Conservation (phyloP, 2,888 invertebrate species). For the Ariolimax columbianus region DNA sequence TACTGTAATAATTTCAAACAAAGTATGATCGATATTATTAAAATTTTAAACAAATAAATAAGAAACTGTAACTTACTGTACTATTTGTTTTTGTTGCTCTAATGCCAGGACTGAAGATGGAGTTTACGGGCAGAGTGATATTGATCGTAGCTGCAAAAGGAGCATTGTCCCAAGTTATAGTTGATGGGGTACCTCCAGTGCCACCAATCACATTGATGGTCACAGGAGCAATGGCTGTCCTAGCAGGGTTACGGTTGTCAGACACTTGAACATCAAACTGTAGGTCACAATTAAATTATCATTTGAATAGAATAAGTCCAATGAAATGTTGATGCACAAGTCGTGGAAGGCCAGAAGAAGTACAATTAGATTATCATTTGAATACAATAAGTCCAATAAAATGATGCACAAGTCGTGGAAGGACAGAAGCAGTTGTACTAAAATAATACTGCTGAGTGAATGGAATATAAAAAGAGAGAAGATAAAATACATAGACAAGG, state of each 20-base stretch:
- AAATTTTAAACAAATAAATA: constrained; percentile 9
- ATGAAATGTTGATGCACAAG: neutral
- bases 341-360: no score
- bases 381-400: no score
- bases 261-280: constrained; percentile 60
- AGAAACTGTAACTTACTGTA: constrained; percentile 56
- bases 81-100: constrained; percentile 60
- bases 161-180: constrained; percentile 56
- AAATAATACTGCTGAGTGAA: no score
- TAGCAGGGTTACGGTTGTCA: constrained; percentile 63
- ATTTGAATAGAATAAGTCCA: neutral
- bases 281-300: constrained; percentile 17
- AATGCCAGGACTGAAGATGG: constrained; percentile 51
- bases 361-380: no score
- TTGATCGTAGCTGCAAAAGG: constrained; percentile 53
- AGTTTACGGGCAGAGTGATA: constrained; percentile 54
- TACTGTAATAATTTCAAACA: no score
- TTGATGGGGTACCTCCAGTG: neutral
- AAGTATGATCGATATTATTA: no score
- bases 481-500: neutral
- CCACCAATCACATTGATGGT: constrained; percentile 62
- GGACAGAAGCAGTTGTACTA: no score
- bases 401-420: no score
- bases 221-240: constrained; percentile 59
- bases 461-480: no score